phyloP scores from a whole-genome alignment of 2,113 vertebrate species.

The Ellobius talpinus region DNA sequence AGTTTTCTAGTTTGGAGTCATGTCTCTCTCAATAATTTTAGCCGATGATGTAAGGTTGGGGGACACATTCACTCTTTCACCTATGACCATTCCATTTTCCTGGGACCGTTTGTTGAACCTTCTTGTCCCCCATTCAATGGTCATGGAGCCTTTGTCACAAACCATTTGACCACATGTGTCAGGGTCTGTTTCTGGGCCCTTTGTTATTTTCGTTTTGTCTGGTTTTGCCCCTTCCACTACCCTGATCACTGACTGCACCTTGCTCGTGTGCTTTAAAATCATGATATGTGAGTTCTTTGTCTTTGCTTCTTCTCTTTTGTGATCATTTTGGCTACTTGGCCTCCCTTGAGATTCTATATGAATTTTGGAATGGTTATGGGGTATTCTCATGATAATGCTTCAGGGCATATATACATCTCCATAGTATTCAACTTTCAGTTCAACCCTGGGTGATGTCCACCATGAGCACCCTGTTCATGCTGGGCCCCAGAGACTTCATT shows the following conservation, averaged over 20 bases:
- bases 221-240: neutral
- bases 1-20: neutral
- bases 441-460: neutral
- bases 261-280: neutral
- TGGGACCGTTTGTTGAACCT: neutral
- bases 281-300: neutral
- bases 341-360: neutral
- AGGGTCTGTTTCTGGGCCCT: neutral
- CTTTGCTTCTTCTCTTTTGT: neutral
- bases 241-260: neutral
- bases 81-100: neutral
- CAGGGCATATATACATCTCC: neutral
- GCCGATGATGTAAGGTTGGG: neutral
- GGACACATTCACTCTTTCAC: neutral
- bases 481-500: neutral
- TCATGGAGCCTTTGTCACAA: neutral
- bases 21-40: neutral
- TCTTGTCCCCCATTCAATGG: neutral
- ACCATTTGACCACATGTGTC: neutral
- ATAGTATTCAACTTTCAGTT: neutral
- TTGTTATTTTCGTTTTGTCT: neutral
- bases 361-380: neutral
- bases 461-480: neutral
- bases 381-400: neutral
- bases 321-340: neutral